Base-by-base conservation (phyloP, 2,797 vertebrate genomes). In the Gobio occitaniae region DNA sequence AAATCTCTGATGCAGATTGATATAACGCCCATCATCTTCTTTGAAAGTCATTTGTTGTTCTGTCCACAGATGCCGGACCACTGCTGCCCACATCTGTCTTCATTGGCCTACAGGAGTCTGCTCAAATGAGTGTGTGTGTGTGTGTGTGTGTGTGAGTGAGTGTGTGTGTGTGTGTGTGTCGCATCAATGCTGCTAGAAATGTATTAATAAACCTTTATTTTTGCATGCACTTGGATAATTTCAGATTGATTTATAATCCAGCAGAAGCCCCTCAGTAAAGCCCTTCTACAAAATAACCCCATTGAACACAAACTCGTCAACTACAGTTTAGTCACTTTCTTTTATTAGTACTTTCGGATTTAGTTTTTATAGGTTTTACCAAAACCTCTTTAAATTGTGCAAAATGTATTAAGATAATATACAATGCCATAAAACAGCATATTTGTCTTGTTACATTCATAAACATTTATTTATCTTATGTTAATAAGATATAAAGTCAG, bases 71-170 rank as follows among this genome's bases (percentile, higher is more conserved):
- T 80, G 48, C 48, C 78, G 87, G 93, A 92, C 85, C 94, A 94
- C 92, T 96, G 89, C 89, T 94, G 84, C 50, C 93, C 93, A 87
- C 94, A 92, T 92, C 91, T 96, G 84, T 95, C 95, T 5, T 95
- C 96, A 17, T 89, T 96, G 82, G 95, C 92, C 21, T 93, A 94
- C 94, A 95, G 96, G 88, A 97, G 96, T 74, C 25, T 95, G 86
- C 79, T 80, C 32, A 44, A 25, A 54, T 80, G 50, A 80, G 13
- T 3, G 48, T 36, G 21, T 50, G 16, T 63, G 21, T 50, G 16
- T 63, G 21, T 50, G 16, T 63, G 21, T 50, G 16, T 63, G 21
- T 50, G 16, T 63, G 25, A 1, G 25, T 25, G 25, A 1, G 25
- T 25, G 21, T 50, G 16, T 63, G 25, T 25, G 25, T 25, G 25